A percentile compares a stretch with the other conserved stretches of the same genome.
These are phyloP conservation scores for Bradypodion ventrale DNA, from an alignment of 2,797 vertebrate genomes.

Conservation along the genomic window DNA sequence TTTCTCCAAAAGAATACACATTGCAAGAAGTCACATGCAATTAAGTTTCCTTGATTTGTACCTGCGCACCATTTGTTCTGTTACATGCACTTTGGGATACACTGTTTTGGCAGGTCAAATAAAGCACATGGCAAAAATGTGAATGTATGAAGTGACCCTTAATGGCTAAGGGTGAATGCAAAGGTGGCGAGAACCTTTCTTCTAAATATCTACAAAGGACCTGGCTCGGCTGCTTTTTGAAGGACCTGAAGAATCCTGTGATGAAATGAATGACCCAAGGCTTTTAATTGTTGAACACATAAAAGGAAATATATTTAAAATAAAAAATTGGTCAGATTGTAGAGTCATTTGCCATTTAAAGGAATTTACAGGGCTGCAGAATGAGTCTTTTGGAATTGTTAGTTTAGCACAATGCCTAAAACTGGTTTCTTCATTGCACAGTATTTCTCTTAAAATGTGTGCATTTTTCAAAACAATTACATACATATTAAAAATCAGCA, in stretches of 20 bases:
- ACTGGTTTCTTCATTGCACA: slow-evolving; percentile 86
- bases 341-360: slow-evolving; percentile 88
- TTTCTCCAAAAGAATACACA: background rate
- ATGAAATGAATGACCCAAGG: slow-evolving; percentile 83
- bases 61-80: slow-evolving; percentile 20
- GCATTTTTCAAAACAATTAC: slow-evolving; percentile 93
- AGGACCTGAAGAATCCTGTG: slow-evolving; percentile 63
- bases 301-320: slow-evolving; percentile 97
- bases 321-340: slow-evolving; percentile 90
- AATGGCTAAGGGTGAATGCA: slow-evolving; percentile 42
- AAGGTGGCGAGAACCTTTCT: slow-evolving; percentile 51
- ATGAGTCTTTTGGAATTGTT: slow-evolving; percentile 83
- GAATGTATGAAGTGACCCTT: slow-evolving; percentile 16
- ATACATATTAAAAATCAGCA: slow-evolving; percentile 92
- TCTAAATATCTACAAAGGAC: slow-evolving; percentile 58
- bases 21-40: background rate
- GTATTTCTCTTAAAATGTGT: slow-evolving; percentile 86
- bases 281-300: slow-evolving; percentile 90
- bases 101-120: slow-evolving; percentile 13
- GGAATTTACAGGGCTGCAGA: slow-evolving; percentile 94
- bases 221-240: slow-evolving; percentile 51
- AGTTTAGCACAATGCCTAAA: slow-evolving; percentile 83
- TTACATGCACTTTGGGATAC: background rate
- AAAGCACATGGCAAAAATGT: slow-evolving; percentile 14
- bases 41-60: slow-evolving; percentile 16